Base-by-base conservation (phyloP, 2,113 vertebrate species). In the Ophiodon elongatus region DNA sequence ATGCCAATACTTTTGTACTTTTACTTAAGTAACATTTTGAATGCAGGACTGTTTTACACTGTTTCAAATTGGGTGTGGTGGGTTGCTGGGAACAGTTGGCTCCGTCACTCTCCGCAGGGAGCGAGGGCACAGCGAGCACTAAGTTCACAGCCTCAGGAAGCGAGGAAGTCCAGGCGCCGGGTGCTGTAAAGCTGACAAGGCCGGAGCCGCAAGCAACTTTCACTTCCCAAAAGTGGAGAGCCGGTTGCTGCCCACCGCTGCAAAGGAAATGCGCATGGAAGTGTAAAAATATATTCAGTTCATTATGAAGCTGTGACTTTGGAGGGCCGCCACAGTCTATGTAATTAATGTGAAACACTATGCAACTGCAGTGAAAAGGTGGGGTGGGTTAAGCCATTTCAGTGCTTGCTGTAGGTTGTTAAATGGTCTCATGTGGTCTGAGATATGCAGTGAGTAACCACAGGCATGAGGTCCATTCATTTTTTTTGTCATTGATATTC, bases 401-500 rank as follows among this genome's bases (percentile, higher is more conserved):
- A 27, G 11, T 37, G 33, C 27, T 31, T 45, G 4, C n/a, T 74
- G 35, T 60, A 63, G 41, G 14, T 45, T 27, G 62, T 45, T 41
- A 67, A 73, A 76, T 66, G 50, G 9, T 8, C 63, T 63, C 25
- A 10, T 19, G 56, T 59, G 29, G 76, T 52, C 50, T 76, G 29
- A 72, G 21, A 60, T n/a, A 72, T 71, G 29, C 21, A 74, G n/a
- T 52, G 19, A 25, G 65, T 25, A 72, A 35, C 27, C 21, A n/a
- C 6, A 8, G 13, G 31, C 45, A 45, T 31, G 27, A 67, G n/a
- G 8, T 13, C 21, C 25, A 67, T 69, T 17, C n/a, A 0, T 33
- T 35, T 64, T 35, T 43, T 73, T 43, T 52, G n/a, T 31, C 15
- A 43, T 59, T 54, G n/a, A 9, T 50, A 60, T 85, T 80, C 37